A percentile compares a stretch with the other conserved stretches of the same genome.
Evolutionary conservation across 1,140 invertebrate genomes (phyloP).

Genomic region (Megalopta genalis): DNA sequence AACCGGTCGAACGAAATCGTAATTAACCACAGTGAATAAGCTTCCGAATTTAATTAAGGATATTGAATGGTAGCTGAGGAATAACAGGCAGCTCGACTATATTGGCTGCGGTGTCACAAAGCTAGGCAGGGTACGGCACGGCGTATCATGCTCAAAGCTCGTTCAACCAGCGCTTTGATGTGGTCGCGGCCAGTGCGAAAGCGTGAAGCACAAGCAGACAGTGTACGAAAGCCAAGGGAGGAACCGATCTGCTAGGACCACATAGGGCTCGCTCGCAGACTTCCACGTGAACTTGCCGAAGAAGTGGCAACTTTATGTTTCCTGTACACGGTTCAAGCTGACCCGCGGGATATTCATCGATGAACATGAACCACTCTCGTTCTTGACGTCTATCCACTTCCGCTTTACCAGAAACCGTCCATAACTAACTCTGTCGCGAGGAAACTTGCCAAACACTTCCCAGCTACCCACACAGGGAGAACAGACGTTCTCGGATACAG

Average conservation of each 20-base stretch:
- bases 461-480: background rate
- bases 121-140: constrained; percentile 70
- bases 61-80: constrained; percentile 79
- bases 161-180: constrained; percentile 78
- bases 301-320: constrained; percentile 60
- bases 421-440: constrained; percentile 49
- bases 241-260: constrained; percentile 55
- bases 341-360: constrained; percentile 10
- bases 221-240: constrained; percentile 59
- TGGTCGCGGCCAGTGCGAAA: constrained; percentile 77
- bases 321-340: constrained; percentile 34
- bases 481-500: background rate
- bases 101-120: constrained; percentile 79
- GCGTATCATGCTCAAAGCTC: constrained; percentile 77
- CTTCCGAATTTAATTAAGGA: constrained; percentile 80
- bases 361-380: background rate
- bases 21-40: constrained; percentile 80
- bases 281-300: constrained; percentile 63
- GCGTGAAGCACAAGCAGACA: constrained; percentile 71
- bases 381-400: background rate
- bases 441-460: constrained; percentile 38
- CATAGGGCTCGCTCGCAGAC: constrained; percentile 69
- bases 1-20: constrained; percentile 74
- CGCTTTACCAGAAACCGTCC: background rate
- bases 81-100: constrained; percentile 76